phyloP scores from a whole-genome alignment of 2,888 invertebrate species.

The Caenorhabditis drosophilae region DNA sequence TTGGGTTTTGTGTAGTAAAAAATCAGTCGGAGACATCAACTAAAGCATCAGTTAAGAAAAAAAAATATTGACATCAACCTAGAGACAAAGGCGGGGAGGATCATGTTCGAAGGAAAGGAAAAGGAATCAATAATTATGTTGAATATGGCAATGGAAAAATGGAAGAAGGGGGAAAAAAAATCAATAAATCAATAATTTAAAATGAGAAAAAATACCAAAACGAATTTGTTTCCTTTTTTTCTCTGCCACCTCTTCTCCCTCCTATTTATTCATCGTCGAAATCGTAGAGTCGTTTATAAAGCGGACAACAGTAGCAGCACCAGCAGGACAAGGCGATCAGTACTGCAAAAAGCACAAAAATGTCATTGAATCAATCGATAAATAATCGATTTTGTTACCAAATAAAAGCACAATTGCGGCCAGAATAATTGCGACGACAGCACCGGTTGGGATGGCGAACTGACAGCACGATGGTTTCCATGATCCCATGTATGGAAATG shows the following conservation, averaged over 20 bases:
- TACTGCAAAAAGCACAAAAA: constrained; percentile 63
- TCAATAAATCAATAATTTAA: neutral
- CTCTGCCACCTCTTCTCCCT: no score
- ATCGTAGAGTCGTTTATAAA: constrained; percentile 67
- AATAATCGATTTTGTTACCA: no score
- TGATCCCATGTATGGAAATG: constrained; percentile 67
- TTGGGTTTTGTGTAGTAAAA: no score
- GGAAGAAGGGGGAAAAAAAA: no score
- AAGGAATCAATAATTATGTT: neutral
- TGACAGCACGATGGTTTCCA: constrained; percentile 70
- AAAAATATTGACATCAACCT: no score
- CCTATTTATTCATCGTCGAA: constrained; percentile 58
- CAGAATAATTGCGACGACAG: constrained; percentile 68
- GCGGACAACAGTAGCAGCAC: constrained; percentile 69
- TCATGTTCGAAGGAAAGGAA: neutral
- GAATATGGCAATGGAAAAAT: neutral
- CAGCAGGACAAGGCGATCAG: constrained; percentile 68
- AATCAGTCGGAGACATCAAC: no score
- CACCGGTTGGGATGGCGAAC: constrained; percentile 69
- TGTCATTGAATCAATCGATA: no score
- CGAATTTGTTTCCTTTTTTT: no score
- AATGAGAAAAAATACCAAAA: neutral
- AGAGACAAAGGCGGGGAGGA: constrained; percentile 2
- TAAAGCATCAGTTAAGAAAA: no score
- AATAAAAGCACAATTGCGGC: constrained; percentile 64